A percentile compares a stretch with the other conserved stretches of the same genome.
These are phyloP conservation scores for Aradophagus sp. DNA, from an alignment of 1,140 invertebrate species.

Conservation along the genomic window DNA sequence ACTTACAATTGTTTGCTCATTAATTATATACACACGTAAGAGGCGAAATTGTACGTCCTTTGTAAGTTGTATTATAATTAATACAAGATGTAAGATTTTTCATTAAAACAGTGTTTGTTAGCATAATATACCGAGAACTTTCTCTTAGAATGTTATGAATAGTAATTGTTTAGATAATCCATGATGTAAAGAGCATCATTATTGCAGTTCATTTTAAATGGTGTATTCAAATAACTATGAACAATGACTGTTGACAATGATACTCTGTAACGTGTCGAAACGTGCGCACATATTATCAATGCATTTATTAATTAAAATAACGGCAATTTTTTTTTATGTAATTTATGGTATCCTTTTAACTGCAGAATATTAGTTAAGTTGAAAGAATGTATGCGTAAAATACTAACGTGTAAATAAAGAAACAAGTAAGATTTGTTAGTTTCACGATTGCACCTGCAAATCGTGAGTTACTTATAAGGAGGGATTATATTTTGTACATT, in stretches of 20 bases:
- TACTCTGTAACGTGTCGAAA: too few species aligned
- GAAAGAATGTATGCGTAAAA: conserved; percentile 12
- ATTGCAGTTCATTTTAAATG: neutral
- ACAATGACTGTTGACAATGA: too few species aligned
- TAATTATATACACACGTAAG: too few species aligned
- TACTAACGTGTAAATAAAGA: conserved; percentile 30
- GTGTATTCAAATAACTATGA: too few species aligned
- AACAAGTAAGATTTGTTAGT: conserved; percentile 3
- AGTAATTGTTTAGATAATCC: conserved; percentile 13
- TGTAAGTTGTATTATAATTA: neutral
- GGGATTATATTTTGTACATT: conserved; percentile 33
- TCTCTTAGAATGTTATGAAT: conserved; percentile 8
- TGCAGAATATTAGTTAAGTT: conserved; percentile 13
- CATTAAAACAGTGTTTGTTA: too few species aligned
- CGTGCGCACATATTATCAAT: neutral
- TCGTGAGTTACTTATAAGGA: conserved; percentile 12
- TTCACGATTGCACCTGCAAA: conserved; percentile 5
- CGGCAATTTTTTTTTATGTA: conserved; percentile 3
- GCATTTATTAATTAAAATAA: conserved; percentile 13
- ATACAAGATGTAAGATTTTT: too few species aligned
- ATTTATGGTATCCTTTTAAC: conserved; percentile 11
- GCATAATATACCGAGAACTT: too few species aligned
- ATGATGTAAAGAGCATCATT: neutral
- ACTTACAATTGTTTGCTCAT: too few species aligned
- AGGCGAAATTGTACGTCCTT: too few species aligned